phyloP scores from a whole-genome alignment of 2,113 vertebrate genomes.

The Cyanocitta stelleri region DNA sequence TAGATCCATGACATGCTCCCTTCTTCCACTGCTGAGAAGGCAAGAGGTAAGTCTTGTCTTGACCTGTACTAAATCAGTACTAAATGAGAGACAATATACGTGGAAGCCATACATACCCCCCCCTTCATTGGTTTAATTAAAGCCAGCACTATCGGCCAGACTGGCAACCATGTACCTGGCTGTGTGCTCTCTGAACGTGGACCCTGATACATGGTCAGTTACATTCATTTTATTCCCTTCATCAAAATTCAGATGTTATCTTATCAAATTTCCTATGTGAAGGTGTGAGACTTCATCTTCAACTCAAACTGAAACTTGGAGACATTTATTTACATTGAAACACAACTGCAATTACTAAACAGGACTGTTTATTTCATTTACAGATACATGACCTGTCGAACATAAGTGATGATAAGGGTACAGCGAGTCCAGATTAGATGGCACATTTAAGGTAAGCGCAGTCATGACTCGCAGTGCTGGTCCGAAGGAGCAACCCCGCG shows the following conservation, averaged over 20 bases:
- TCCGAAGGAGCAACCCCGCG: background rate
- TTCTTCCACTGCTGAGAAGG: background rate
- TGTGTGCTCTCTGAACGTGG: fast-evolving
- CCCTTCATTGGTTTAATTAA: background rate
- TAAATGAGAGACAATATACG: background rate
- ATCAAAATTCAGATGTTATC: background rate
- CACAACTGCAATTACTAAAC: background rate
- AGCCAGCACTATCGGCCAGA: background rate
- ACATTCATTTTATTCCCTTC: background rate
- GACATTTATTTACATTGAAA: background rate
- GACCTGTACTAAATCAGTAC: background rate
- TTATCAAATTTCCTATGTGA: background rate
- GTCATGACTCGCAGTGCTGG: fast-evolving
- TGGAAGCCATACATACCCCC: background rate
- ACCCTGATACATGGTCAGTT: fast-evolving
- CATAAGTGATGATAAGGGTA: too few species aligned
- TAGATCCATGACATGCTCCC: background rate
- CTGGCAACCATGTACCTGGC: fast-evolving
- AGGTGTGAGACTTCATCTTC: background rate
- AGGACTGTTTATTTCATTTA: background rate
- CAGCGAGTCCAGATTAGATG: background rate
- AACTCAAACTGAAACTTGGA: background rate
- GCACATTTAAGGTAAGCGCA: background rate
- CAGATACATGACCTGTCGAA: background rate
- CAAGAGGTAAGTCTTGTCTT: background rate